Evolutionary conservation across 2,797 vertebrate species (phyloP).

Genomic region (Poecilia gillii): DNA sequence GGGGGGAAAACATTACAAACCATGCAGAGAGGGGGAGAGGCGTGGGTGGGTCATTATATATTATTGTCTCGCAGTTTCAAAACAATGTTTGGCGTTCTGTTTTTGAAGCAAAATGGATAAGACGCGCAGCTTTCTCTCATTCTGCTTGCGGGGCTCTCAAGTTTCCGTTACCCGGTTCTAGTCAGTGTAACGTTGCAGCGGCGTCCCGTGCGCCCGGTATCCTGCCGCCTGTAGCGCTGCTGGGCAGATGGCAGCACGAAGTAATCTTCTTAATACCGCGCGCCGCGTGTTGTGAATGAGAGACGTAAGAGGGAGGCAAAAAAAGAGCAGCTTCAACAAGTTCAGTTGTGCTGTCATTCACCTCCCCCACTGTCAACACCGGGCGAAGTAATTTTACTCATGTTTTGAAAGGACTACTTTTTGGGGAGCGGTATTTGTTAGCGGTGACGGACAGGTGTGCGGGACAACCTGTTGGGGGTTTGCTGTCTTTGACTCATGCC

Average conservation of each 20-base stretch:
- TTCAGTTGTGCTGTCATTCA: constrained; percentile 32
- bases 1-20: constrained; percentile 26
- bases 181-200: constrained; percentile 28
- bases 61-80: constrained; percentile 25
- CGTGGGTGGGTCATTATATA: constrained; percentile 28
- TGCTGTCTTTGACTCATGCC: constrained; percentile 12
- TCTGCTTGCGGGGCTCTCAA: constrained; percentile 1
- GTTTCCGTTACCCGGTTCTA: constrained; percentile 37
- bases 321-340: constrained; percentile 38
- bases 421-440: constrained; percentile 7
- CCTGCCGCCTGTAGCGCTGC: constrained; percentile 57
- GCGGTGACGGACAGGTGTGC: constrained; percentile 46
- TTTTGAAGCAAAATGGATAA: constrained; percentile 21
- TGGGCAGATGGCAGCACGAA: constrained; percentile 71
- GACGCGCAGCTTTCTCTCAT: constrained; percentile 9
- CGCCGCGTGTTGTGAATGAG: constrained; percentile 59
- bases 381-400: constrained; percentile 24
- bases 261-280: constrained; percentile 69
- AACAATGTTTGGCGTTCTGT: constrained; percentile 13
- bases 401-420: constrained; percentile 49
- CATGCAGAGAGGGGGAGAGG: constrained; percentile 17
- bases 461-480: constrained; percentile 7
- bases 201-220: constrained; percentile 44
- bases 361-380: constrained; percentile 1
- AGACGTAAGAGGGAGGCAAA: constrained; percentile 27